These are phyloP conservation scores for Atta cephalotes DNA, from an alignment of 1,140 invertebrate species.

Conservation along the genomic window DNA sequence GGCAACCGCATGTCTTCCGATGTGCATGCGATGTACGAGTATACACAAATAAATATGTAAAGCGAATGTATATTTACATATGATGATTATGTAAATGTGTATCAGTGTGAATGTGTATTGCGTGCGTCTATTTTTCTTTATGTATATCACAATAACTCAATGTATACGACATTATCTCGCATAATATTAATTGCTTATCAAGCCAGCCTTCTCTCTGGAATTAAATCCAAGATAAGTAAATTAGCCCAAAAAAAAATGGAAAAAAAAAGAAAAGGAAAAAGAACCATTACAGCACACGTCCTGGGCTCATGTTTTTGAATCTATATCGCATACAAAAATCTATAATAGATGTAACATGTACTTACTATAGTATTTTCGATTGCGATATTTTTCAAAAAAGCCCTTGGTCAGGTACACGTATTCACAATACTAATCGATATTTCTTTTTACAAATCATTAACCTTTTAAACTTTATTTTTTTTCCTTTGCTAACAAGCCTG, in stretches of 20 bases:
- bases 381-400: no score
- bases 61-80: conserved; percentile 53
- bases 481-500: conserved; percentile 2
- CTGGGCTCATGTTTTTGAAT: neutral
- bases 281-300: conserved; percentile 19
- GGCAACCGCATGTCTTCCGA: neutral
- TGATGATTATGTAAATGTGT: conserved; percentile 8
- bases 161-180: conserved; percentile 63
- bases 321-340: no score
- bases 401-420: conserved; percentile 69
- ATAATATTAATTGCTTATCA: conserved; percentile 59
- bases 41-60: conserved; percentile 65
- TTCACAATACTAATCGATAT: conserved; percentile 38
- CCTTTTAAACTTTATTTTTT: conserved; percentile 20
- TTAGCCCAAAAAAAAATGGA: conserved; percentile 19
- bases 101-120: neutral
- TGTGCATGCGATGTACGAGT: conserved; percentile 30
- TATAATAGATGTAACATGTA: no score
- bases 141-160: conserved; percentile 72
- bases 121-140: neutral
- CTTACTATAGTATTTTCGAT: no score
- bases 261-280: conserved; percentile 6
- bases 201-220: conserved; percentile 67
- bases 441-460: conserved; percentile 34
- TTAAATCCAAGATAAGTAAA: conserved; percentile 67